A percentile compares a stretch with the other conserved stretches of the same genome.
phyloP scores from a whole-genome alignment of 2,113 vertebrate species.

The Prolemur simus region DNA sequence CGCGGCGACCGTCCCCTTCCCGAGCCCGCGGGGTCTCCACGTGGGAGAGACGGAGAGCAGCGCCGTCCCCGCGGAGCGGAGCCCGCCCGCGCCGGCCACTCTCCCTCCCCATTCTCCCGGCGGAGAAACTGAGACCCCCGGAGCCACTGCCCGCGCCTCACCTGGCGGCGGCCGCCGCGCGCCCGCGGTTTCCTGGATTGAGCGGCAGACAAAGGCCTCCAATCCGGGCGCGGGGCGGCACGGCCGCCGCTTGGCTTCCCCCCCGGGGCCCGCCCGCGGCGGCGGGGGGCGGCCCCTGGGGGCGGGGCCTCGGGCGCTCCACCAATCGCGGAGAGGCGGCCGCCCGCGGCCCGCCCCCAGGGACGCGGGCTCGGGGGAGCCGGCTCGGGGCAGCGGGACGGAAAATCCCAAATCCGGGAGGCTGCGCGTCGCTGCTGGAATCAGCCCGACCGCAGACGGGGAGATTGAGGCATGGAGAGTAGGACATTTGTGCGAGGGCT shows the following conservation, averaged over 20 bases:
- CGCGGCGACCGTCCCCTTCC: background rate
- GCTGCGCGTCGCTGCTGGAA: rapidly evolving
- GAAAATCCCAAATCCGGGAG: background rate
- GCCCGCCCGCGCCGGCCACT: background rate
- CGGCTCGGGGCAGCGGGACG: rapidly evolving
- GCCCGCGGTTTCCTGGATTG: constrained; percentile 69
- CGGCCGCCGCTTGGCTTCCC: constrained; percentile 35
- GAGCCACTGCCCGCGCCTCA: constrained; percentile 37
- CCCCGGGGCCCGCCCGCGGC: rapidly evolving
- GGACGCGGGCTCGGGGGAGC: rapidly evolving
- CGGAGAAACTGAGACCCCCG: background rate
- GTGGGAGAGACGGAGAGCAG: constrained; percentile 31
- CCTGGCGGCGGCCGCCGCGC: background rate
- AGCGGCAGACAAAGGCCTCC: constrained; percentile 80
- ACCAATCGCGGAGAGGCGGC: constrained; percentile 49
- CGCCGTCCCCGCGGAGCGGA: rapidly evolving
- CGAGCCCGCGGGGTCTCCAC: background rate
- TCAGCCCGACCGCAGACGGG: background rate
- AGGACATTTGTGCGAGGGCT: background rate
- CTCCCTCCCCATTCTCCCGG: background rate
- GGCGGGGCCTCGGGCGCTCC: background rate
- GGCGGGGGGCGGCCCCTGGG: rapidly evolving
- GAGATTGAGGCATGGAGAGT: background rate
- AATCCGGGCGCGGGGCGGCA: constrained; percentile 68
- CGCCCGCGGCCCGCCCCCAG: background rate